Percentiles rank a stretch among this genome's conserved stretches.
Evolutionary conservation across 2,113 vertebrate species (phyloP).

Genomic region (Emydura subglobosa): DNA sequence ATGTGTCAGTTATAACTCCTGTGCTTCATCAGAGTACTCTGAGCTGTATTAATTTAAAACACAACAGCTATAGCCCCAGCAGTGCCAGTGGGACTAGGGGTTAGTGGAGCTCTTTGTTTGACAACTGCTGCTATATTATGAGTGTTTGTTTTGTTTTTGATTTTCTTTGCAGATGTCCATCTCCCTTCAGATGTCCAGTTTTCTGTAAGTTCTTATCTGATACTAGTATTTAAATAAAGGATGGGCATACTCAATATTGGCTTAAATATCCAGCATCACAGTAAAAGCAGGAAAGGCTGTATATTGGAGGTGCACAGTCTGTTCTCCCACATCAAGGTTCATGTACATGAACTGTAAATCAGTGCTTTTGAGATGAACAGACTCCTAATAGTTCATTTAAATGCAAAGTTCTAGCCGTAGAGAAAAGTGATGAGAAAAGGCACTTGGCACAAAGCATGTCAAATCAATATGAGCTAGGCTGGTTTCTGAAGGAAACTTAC

Average conservation of each 20-base stretch:
- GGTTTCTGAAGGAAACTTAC: background rate
- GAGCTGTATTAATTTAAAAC: conserved; percentile 10
- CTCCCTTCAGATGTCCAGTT: background rate
- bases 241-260: background rate
- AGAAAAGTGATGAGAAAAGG: background rate
- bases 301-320: background rate
- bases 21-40: background rate
- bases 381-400: background rate
- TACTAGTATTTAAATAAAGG: background rate
- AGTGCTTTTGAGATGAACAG: background rate
- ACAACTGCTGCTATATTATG: background rate
- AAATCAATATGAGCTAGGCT: background rate
- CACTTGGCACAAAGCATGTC: background rate
- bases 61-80: background rate
- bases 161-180: background rate
- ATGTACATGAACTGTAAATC: background rate
- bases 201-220: background rate
- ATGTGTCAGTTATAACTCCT: conserved; percentile 1
- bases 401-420: background rate
- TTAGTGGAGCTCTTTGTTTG: background rate
- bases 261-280: background rate
- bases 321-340: background rate
- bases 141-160: background rate
- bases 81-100: background rate
- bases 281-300: no score